Percentiles rank a stretch among this genome's conserved stretches.
Conservation (phyloP, 2,797 vertebrate genomes). For the Phoeniculus purpureus region DNA sequence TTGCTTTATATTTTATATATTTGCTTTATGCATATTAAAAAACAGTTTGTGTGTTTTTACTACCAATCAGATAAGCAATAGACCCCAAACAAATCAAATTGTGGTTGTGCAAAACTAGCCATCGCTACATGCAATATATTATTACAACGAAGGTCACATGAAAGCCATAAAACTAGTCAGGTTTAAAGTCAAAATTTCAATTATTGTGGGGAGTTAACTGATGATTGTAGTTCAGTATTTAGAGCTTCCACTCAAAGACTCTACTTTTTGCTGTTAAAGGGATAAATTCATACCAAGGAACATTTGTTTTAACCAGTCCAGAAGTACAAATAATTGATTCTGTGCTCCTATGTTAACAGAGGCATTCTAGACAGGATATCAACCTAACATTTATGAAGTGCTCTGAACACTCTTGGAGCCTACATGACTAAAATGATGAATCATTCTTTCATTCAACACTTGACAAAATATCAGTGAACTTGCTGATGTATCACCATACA, state of each 20-base stretch:
- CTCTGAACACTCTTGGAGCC: background rate
- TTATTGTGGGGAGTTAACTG: background rate
- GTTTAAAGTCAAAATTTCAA: background rate
- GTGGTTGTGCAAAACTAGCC: background rate
- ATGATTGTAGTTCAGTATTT: background rate
- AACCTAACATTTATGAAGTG: background rate
- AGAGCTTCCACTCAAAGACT: background rate
- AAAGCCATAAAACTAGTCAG: background rate
- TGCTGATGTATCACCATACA: background rate
- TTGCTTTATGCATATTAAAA: background rate
- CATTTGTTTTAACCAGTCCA: background rate
- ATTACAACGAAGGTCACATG: background rate
- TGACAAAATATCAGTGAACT: background rate
- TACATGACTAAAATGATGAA: background rate
- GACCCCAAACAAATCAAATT: background rate
- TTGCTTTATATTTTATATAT: background rate
- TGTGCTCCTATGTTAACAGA: background rate
- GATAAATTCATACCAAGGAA: background rate
- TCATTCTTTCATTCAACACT: background rate
- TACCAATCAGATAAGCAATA: background rate
- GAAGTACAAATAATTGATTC: background rate
- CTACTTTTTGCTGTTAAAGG: background rate
- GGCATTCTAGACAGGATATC: background rate
- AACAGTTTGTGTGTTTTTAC: background rate
- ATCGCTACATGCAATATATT: background rate